phyloP scores from a whole-genome alignment of 2,888 invertebrate species.

The Drosophila macrospina region DNA sequence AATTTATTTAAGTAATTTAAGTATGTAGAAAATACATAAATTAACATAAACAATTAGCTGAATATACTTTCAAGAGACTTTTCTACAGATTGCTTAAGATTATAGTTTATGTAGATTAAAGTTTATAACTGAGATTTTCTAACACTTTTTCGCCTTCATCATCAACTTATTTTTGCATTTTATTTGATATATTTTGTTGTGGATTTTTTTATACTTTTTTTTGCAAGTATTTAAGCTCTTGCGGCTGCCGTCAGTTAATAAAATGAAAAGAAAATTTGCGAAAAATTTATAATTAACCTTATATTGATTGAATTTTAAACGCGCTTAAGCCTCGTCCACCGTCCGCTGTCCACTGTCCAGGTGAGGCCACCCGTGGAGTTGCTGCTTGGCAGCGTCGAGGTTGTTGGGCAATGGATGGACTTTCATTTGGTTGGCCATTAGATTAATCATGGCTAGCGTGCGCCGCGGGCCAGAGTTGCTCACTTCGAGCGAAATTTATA shows the following conservation, averaged over 20 bases:
- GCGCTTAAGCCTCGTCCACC: constrained; percentile 46
- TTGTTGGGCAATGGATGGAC: constrained; percentile 40
- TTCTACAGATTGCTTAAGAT: too few species aligned
- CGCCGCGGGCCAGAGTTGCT: constrained; percentile 48
- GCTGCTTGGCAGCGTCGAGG: constrained; percentile 14
- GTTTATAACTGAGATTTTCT: too few species aligned
- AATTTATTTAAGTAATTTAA: too few species aligned
- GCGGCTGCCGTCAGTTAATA: constrained; percentile 3
- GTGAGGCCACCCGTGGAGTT: constrained; percentile 60
- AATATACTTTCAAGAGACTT: too few species aligned
- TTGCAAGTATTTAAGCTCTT: not conserved
- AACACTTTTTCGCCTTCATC: not conserved
- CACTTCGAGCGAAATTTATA: constrained; percentile 57
- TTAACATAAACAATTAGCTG: too few species aligned
- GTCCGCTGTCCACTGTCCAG: too few species aligned
- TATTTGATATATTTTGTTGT: not conserved
- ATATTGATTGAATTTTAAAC: constrained; percentile 77
- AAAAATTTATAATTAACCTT: constrained; percentile 72
- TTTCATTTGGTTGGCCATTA: constrained; percentile 59
- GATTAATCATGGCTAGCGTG: constrained; percentile 66
- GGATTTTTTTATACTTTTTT: not conserved
- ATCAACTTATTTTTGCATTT: not conserved
- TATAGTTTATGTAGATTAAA: too few species aligned
- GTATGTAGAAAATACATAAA: too few species aligned
- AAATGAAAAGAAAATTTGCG: constrained; percentile 35